phyloP scores from a whole-genome alignment of 2,797 vertebrate genomes.

The Ambastaia sidthimunki region DNA sequence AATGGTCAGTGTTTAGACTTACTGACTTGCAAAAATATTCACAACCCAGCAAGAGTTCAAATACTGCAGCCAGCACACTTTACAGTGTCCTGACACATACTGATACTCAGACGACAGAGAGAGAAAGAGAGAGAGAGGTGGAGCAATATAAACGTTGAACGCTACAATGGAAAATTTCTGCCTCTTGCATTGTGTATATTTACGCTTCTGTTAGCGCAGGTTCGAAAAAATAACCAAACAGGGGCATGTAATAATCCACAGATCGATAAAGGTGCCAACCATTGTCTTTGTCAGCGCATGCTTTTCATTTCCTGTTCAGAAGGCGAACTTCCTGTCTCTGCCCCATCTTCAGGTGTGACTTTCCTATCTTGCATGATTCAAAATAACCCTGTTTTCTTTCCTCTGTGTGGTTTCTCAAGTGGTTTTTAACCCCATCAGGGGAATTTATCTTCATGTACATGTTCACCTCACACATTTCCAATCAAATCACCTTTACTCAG shows the following conservation, averaged over 20 bases:
- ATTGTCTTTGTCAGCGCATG: conserved; percentile 23
- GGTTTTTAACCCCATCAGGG: conserved; percentile 1
- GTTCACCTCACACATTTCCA: background rate
- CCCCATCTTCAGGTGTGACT: conserved; percentile 36
- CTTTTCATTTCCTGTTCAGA: conserved; percentile 43
- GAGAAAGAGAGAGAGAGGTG: conserved; percentile 58
- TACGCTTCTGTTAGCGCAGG: background rate
- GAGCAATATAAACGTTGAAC: background rate
- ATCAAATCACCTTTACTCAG: background rate
- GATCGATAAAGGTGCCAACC: conserved; percentile 25
- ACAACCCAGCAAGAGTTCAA: conserved; percentile 72
- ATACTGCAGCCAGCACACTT: conserved; percentile 76
- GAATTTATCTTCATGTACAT: background rate
- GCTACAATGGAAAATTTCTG: conserved; percentile 14
- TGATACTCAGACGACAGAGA: conserved; percentile 71
- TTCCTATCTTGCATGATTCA: conserved; percentile 28
- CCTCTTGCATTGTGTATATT: background rate
- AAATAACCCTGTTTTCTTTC: conserved; percentile 7
- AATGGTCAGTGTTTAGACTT: conserved; percentile 28
- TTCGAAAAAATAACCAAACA: background rate
- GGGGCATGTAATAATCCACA: background rate
- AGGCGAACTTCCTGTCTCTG: conserved; percentile 27
- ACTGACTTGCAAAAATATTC: conserved; percentile 68
- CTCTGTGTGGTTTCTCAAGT: background rate
- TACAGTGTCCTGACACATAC: conserved; percentile 79